Evolutionary conservation across 2,797 vertebrate species (phyloP), one percentile per base, ranked within the genome.

Genomic region (Phoxinus dragarum): DNA sequence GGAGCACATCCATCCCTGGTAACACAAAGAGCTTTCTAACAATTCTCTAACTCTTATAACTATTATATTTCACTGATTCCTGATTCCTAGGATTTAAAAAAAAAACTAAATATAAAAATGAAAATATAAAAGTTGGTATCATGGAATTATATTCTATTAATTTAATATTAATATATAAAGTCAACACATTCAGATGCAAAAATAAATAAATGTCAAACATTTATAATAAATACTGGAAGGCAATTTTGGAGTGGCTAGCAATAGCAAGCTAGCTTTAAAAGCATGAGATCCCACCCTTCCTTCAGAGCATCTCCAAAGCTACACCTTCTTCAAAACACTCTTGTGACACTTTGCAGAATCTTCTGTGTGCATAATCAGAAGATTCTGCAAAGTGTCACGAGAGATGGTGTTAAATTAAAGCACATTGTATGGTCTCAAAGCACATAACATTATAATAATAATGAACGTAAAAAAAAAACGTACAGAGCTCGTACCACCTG

Each of bases 21-120:
- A 83, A 68, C 76, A 84, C 42, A 88, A 38, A 64, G 54, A 27
- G 59, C 59, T 61, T 47, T 27, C n/a, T n/a, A 27, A 27, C n/a
- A 61, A 4, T 5, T n/a, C 59, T 61, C 59, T 27, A 61, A 14
- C 59, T 61, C n/a, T 69, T 27, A 27, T 27, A 27, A 61, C 27
- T 14, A 27, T 27, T 61, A 61, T 59, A 3, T 77, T 59, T 77
- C 36, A 76, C 11, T 38, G 34, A 76, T 5, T 56, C 10, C 8
- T 56, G 44, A 38, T 34, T 27, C 27, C 27, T 76, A 27, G 6
- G 6, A 44, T 27, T 27, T 27, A 27, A 44, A 1, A 71, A n/a
- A 71, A 42, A 42, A 52, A 52, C 0, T 0, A 36, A 36, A 69
- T 23, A 21, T 23, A 40, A 23, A 42, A 71, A 14, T 42, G 0